phyloP scores from a whole-genome alignment of 92 coral and sea anemone genomes.

The Micromussa lordhowensis region DNA sequence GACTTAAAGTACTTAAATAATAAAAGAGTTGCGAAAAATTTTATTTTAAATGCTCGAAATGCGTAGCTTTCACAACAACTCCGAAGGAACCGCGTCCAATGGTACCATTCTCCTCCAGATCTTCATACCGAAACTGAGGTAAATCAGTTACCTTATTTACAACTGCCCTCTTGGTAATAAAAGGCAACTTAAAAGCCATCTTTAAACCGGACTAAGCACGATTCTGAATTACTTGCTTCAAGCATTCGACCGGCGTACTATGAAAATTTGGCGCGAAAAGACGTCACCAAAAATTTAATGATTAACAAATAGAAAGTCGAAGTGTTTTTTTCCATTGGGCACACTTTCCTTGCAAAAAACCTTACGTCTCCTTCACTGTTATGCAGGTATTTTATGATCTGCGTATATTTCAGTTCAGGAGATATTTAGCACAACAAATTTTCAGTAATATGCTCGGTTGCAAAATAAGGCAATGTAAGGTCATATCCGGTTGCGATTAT shows the following conservation, averaged over 20 bases:
- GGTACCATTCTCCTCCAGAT: not conserved
- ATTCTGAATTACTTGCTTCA: not conserved
- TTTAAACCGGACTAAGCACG: not conserved
- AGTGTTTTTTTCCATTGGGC: not conserved
- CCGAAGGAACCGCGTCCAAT: not conserved
- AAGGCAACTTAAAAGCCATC: not conserved
- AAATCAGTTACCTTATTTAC: conserved; percentile 1
- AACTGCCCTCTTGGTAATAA: not conserved
- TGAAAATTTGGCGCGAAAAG: not conserved
- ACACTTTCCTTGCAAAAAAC: not conserved
- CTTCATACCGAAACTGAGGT: not conserved
- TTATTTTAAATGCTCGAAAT: not conserved
- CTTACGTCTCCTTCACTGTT: no score
- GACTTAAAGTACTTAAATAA: no score
- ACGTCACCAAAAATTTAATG: no score
- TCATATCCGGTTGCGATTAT: no score
- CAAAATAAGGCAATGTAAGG: no score
- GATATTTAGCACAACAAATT: no score
- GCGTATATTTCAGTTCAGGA: no score
- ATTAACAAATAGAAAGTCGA: not conserved
- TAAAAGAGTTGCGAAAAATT: no score
- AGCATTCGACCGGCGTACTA: not conserved
- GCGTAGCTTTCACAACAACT: not conserved
- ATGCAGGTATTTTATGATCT: no score
- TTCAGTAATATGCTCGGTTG: no score